Percentiles rank a stretch among this genome's conserved stretches.
phyloP scores from a whole-genome alignment of 2,888 invertebrate genomes.

The Tetranychus piercei region DNA sequence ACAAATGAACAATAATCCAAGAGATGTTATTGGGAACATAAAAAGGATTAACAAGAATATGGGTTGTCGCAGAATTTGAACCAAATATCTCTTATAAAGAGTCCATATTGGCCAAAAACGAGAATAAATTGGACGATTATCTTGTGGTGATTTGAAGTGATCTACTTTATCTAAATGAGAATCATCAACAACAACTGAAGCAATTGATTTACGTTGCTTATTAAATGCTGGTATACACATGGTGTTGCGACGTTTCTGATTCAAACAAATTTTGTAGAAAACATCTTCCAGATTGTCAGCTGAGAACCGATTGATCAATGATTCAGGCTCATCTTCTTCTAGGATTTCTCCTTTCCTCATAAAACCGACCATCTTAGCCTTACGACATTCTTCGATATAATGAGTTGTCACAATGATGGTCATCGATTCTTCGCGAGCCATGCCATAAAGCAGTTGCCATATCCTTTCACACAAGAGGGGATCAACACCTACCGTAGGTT shows the following conservation, averaged over 20 bases:
- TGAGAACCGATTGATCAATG: not conserved
- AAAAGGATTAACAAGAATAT: not conserved
- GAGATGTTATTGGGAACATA: not conserved
- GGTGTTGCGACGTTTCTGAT: constrained; percentile 10
- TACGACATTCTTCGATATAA: constrained; percentile 11
- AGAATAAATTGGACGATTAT: not conserved
- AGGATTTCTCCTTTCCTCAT: constrained; percentile 12
- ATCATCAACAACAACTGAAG: not conserved
- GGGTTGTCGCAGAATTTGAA: constrained; percentile 7
- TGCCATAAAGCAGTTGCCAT: not conserved
- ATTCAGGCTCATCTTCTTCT: not conserved
- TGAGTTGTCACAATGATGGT: constrained; percentile 13
- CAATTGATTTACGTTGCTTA: not conserved
- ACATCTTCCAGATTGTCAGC: constrained; percentile 9
- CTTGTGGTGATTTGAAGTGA: not conserved
- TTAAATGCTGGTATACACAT: not conserved
- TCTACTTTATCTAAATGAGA: not conserved
- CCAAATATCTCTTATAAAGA: not conserved
- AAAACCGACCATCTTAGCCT: constrained; percentile 11
- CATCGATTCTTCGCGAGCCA: not conserved
- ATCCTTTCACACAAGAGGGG: constrained; percentile 4
- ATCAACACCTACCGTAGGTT: constrained; percentile 16
- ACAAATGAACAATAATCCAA: constrained; percentile 6
- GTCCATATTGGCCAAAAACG: not conserved
- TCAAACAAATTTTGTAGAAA: constrained; percentile 12